Evolutionary conservation across 2,113 vertebrate species (phyloP).

Genomic region (Cheirogaleus medius): DNA sequence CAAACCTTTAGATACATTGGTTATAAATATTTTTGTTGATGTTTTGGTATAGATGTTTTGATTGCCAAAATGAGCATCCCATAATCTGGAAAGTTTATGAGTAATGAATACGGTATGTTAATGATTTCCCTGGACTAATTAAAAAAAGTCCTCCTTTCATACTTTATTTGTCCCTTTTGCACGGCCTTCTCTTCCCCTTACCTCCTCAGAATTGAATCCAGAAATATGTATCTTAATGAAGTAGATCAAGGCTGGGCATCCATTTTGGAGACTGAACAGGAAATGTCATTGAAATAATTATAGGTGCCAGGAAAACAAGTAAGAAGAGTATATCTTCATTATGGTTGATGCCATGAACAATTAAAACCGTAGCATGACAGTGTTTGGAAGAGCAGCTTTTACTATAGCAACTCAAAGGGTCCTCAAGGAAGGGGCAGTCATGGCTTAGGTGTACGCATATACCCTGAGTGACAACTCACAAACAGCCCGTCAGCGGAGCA

Average conservation of each 20-base stretch:
- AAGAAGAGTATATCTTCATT: not conserved
- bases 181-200: not conserved
- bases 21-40: conserved; percentile 16
- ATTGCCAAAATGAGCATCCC: not conserved
- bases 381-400: not conserved
- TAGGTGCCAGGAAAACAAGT: not conserved
- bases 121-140: not conserved
- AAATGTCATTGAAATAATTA: conserved; percentile 12
- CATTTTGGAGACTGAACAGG: not conserved
- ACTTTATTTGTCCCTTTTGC: not conserved
- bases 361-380: not conserved
- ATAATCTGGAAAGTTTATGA: conserved; percentile 1
- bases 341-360: not conserved
- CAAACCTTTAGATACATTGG: not conserved
- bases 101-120: not conserved
- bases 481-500: accelerated
- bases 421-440: not conserved
- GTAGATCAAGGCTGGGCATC: not conserved
- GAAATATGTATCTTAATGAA: not conserved
- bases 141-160: not conserved
- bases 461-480: not conserved
- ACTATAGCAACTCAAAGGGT: not conserved
- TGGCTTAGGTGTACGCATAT: not conserved
- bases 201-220: not conserved
- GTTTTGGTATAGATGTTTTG: conserved; percentile 23